Evolutionary conservation across 2,888 invertebrate species (phyloP).

Genomic region (Copidosoma aretas): DNA sequence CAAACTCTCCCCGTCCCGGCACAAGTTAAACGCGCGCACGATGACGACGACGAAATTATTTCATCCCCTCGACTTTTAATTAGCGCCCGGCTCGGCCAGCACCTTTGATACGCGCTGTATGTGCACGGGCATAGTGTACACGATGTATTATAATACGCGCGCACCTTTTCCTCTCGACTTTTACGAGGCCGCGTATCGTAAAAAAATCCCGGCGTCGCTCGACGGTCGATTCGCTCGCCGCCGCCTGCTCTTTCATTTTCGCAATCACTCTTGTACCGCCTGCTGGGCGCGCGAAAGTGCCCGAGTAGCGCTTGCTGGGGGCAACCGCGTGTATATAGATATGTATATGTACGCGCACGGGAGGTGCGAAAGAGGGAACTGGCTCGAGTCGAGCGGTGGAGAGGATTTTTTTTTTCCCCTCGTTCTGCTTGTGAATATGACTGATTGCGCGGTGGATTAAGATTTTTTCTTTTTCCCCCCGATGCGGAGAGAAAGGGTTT

Average conservation of each 20-base stretch:
- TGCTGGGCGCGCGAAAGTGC: background rate
- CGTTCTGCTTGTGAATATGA: conserved; percentile 9
- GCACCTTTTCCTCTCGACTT: background rate
- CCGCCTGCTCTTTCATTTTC: background rate
- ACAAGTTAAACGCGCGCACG: too few species aligned
- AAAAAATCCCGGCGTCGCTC: conserved; percentile 5
- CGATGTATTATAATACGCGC: too few species aligned
- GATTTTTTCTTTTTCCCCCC: conserved; percentile 11
- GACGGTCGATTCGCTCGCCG: background rate
- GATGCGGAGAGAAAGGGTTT: background rate
- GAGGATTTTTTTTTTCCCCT: background rate
- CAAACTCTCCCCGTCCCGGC: too few species aligned
- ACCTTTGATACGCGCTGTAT: too few species aligned
- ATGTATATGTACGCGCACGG: background rate
- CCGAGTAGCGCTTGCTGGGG: too few species aligned
- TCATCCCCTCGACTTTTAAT: too few species aligned
- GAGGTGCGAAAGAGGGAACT: too few species aligned
- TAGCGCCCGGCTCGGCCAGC: too few species aligned
- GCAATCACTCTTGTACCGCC: background rate
- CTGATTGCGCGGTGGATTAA: conserved; percentile 28
- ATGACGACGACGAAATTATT: too few species aligned
- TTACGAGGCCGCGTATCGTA: conserved; percentile 8
- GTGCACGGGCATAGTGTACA: too few species aligned
- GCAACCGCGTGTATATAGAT: background rate
- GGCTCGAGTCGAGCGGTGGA: too few species aligned